A percentile compares a stretch with the other conserved stretches of the same genome.
Conservation (phyloP, 2,113 vertebrate species). For the Hippocampus barbouri region DNA sequence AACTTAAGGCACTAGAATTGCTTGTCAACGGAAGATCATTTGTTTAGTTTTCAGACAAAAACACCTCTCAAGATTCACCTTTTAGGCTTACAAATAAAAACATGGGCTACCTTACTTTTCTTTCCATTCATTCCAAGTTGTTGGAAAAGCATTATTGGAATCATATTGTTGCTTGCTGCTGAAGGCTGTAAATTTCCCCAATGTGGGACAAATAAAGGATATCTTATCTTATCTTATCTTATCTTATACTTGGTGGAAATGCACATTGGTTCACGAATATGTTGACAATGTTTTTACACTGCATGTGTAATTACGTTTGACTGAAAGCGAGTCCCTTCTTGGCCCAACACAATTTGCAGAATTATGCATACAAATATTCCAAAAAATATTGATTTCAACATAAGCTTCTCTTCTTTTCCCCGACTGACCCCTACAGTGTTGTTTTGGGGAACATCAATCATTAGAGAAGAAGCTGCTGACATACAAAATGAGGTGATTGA, state of each 20-base stretch:
- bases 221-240: no score
- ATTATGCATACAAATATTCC: neutral
- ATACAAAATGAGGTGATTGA: conserved; percentile 15
- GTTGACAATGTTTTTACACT: conserved; percentile 1
- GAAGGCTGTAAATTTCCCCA: no score
- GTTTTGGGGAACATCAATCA: neutral
- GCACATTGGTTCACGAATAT: neutral
- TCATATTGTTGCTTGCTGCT: no score
- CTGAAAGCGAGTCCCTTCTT: conserved; percentile 17
- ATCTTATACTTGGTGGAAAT: neutral
- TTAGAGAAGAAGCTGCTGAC: neutral
- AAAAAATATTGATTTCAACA: neutral
- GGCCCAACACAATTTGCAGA: neutral
- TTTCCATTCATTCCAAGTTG: neutral
- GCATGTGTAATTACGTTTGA: neutral
- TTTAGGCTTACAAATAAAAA: neutral
- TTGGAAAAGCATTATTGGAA: neutral
- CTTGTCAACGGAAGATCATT: conserved; percentile 11
- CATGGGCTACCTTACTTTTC: neutral
- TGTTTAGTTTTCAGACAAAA: conserved; percentile 9
- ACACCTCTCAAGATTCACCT: neutral
- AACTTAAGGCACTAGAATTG: conserved; percentile 62
- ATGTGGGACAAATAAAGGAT: no score
- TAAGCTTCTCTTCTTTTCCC: neutral
- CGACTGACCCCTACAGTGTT: neutral